These are phyloP conservation scores for Holothuria leucospilota DNA, from an alignment of 53 echinoderm and acorn worm species.

Conservation along the genomic window DNA sequence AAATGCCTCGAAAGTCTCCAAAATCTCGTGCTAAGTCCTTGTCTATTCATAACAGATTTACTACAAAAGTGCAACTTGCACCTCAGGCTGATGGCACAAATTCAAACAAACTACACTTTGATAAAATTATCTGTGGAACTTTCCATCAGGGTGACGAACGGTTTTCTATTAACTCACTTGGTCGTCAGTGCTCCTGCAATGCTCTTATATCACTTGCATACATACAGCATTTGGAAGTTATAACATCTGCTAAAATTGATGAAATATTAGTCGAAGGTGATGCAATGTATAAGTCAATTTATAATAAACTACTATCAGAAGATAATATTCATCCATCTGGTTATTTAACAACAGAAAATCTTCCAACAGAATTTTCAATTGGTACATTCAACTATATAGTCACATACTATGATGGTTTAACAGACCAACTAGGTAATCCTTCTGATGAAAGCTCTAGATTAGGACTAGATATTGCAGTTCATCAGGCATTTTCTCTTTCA, in stretches of 20 bases:
- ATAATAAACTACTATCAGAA: neutral
- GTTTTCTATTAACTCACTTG: conserved; percentile 10
- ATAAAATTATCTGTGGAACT: neutral
- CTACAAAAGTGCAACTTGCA: too few relatives aligned
- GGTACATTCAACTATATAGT: neutral
- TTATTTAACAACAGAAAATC: neutral
- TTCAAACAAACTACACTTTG: neutral
- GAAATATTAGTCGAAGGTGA: conserved; percentile 22
- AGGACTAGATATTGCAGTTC: conserved; percentile 25
- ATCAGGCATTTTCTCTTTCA: conserved; percentile 13
- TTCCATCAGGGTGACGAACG: neutral
- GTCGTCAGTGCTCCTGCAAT: conserved; percentile 35
- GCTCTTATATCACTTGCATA: conserved; percentile 12
- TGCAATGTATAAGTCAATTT: neutral
- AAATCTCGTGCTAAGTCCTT: too few relatives aligned
- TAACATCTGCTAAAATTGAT: conserved; percentile 10
- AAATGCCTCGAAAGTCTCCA: too few relatives aligned
- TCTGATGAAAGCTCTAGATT: neutral
- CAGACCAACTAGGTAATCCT: conserved; percentile 17
- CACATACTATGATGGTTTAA: conserved; percentile 10
- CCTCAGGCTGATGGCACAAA: neutral
- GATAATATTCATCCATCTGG: neutral
- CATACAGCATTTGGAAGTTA: neutral
- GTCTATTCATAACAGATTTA: neutral
- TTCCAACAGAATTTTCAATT: conserved; percentile 5